Evolutionary conservation across 2,113 vertebrate species (phyloP), one percentile per base, ranked within the genome.

Genomic region (Chloroceryle aenea): DNA sequence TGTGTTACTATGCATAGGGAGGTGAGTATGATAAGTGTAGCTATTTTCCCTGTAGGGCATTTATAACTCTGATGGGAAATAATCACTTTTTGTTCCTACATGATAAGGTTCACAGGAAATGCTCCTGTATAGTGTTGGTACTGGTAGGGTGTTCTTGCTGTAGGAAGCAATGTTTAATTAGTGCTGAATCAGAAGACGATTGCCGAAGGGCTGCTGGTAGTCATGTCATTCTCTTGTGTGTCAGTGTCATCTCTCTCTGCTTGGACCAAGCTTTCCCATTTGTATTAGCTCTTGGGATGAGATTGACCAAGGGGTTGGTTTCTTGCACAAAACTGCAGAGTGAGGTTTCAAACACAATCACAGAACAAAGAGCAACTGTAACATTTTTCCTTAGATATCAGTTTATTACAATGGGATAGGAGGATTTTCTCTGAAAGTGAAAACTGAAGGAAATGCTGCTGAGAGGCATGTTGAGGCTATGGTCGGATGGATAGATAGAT

Each of bases 151-250:
- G 67, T 69, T 52, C 42, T 82, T 58, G 21, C 13, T 45, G 29
- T 32, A 56, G 53, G 47, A 59, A 67, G 47, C 27, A 16, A 48
- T 27, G 29, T 34, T 6, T 68, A 42, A 30, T 55, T 61, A 30
- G 55, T 40, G 27, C 21, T 18, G 23, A 74, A 43, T 61, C 38
- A 23, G 23, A 64, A 59, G 48, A 43, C n/a, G 23, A 34, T 34
- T 86, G 62, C 36, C 48, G 52, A 77, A 72, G 7, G 40, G 16
- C 72, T 50, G 17, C 59, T 78, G 52, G 21, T 34, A 82, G 32
- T 56, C 40, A 6, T 17, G 30, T 45, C 2, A 0, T 73, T 45
- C 48, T 77, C 6, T 56, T 2, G 1, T n/a, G 61, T 4, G 2
- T 42, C 52, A 27, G 27, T 34, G 38, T 53, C 43, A 64, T n/a